Percentiles rank a stretch among this genome's conserved stretches.
These are phyloP conservation scores for Salvelinus alpinus DNA, from an alignment of 2,113 vertebrate genomes.

Conservation along the genomic window DNA sequence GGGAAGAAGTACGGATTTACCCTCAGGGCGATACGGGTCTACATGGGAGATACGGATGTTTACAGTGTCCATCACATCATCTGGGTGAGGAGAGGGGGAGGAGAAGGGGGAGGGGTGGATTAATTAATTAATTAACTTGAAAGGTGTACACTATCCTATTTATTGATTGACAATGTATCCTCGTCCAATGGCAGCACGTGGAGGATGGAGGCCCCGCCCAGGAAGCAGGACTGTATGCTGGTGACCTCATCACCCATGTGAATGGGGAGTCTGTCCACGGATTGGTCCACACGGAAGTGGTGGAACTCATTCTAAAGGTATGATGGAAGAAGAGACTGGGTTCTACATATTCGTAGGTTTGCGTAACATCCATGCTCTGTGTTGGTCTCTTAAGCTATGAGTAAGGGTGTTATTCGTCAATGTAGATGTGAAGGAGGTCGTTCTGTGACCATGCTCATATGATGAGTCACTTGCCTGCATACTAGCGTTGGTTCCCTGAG, in stretches of 20 bases:
- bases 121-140: background rate
- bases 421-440: too few species aligned
- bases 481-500: too few species aligned
- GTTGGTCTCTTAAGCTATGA: background rate
- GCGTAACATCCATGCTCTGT: background rate
- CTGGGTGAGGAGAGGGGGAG: slow-evolving; percentile 72
- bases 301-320: slow-evolving; percentile 93
- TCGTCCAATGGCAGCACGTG: slow-evolving; percentile 79
- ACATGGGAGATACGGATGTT: slow-evolving; percentile 90
- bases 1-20: slow-evolving; percentile 95
- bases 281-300: slow-evolving; percentile 92
- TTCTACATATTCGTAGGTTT: too few species aligned
- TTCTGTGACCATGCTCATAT: too few species aligned
- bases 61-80: slow-evolving; percentile 94
- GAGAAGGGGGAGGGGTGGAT: background rate
- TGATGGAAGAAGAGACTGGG: background rate
- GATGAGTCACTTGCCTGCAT: too few species aligned
- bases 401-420: too few species aligned
- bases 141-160: too few species aligned
- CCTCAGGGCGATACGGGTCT: slow-evolving; percentile 90
- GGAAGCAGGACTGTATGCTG: slow-evolving; percentile 88
- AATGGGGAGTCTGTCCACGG: slow-evolving; percentile 93
- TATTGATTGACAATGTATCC: background rate
- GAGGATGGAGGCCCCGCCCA: slow-evolving; percentile 90
- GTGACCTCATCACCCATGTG: slow-evolving; percentile 97